Evolutionary conservation across 1,140 invertebrate genomes (phyloP).

Genomic region (Brachionus manjavacas): DNA sequence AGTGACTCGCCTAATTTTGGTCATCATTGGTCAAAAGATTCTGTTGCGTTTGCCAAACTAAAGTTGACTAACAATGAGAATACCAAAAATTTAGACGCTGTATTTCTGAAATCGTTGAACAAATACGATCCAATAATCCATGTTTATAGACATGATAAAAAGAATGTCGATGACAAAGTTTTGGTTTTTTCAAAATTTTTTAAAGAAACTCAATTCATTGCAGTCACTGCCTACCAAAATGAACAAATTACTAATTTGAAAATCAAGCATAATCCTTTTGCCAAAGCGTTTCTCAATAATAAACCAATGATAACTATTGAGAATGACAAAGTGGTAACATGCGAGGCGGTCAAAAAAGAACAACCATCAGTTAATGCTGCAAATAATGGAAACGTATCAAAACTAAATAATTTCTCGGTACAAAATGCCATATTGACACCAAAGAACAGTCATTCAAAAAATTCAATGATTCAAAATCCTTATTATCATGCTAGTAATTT

Average conservation of each 20-base stretch:
- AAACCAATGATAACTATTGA: slow-evolving; percentile 29
- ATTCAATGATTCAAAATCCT: neutral
- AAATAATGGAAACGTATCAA: neutral
- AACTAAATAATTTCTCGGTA: neutral
- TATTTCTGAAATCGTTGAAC: slow-evolving; percentile 98
- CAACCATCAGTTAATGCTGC: neutral
- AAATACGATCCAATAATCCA: slow-evolving; percentile 99
- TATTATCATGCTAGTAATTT: neutral
- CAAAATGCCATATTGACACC: neutral
- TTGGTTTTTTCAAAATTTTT: slow-evolving; percentile 90
- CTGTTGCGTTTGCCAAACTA: slow-evolving; percentile 13
- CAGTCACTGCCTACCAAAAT: slow-evolving; percentile 61
- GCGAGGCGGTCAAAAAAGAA: neutral
- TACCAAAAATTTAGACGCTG: slow-evolving; percentile 57
- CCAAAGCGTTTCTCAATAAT: slow-evolving; percentile 44
- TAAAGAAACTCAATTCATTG: slow-evolving; percentile 98
- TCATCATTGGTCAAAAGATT: slow-evolving; percentile 32
- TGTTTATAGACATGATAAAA: slow-evolving; percentile 68
- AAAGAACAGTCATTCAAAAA: neutral
- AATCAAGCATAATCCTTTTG: slow-evolving; percentile 44
- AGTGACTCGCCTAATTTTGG: slow-evolving; percentile 26
- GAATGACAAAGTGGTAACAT: neutral
- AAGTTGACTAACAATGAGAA: slow-evolving; percentile 42
- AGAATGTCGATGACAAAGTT: slow-evolving; percentile 51
- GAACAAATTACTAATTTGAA: slow-evolving; percentile 50